A percentile compares a stretch with the other conserved stretches of the same genome.
phyloP scores from a whole-genome alignment of 2,113 vertebrate genomes.

The Jaculus jaculus region DNA sequence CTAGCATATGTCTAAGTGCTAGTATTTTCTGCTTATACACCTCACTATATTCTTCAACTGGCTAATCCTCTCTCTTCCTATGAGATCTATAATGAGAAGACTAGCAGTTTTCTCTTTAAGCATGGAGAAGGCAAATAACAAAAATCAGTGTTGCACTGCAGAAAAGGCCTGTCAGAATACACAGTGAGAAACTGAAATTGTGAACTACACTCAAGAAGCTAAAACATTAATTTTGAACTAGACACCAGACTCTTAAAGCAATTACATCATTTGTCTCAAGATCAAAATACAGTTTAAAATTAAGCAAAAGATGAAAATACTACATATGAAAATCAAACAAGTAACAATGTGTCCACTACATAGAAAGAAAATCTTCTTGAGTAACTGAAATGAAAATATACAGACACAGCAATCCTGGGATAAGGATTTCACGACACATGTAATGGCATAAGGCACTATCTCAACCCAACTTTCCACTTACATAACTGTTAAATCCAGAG shows the following conservation, averaged over 20 bases:
- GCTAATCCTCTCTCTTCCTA: neutral
- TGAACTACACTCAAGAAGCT: neutral
- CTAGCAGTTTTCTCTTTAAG: slow-evolving; percentile 1
- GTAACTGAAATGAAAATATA: slow-evolving; percentile 49
- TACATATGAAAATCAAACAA: slow-evolving; percentile 63
- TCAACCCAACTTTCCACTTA: slow-evolving; percentile 12
- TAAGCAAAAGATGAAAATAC: slow-evolving; percentile 51
- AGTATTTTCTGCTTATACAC: neutral
- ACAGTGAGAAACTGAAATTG: slow-evolving; percentile 16
- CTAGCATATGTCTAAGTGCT: neutral
- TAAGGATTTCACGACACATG: slow-evolving; percentile 44
- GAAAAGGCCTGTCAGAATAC: neutral
- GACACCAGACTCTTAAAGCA: neutral
- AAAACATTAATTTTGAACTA: slow-evolving; percentile 4
- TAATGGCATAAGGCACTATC: slow-evolving; percentile 39
- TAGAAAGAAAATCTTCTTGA: slow-evolving; percentile 67
- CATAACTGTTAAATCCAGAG: slow-evolving; percentile 25
- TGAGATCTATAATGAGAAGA: neutral
- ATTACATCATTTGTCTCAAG: slow-evolving; percentile 22
- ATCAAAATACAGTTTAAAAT: slow-evolving; percentile 57
- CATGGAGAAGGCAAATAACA: slow-evolving; percentile 26
- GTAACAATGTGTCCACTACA: slow-evolving; percentile 47
- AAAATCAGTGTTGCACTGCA: neutral
- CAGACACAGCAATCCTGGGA: neutral
- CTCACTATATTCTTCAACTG: slow-evolving; percentile 19